These are phyloP conservation scores for Coelopa frigida DNA, from an alignment of 1,140 invertebrate species.

Conservation along the genomic window DNA sequence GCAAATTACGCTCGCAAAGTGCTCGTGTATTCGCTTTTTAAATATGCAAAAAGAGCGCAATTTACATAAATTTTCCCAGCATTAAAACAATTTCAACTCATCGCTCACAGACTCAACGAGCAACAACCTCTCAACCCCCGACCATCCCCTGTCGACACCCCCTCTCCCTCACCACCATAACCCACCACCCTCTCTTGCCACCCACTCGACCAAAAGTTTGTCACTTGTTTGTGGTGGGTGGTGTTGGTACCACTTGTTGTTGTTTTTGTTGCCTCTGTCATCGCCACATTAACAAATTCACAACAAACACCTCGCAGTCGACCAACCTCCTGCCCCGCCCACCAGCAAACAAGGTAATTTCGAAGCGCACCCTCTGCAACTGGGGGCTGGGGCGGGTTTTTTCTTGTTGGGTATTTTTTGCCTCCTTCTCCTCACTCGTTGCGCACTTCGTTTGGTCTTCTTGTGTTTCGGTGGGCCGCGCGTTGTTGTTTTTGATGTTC, in stretches of 20 bases:
- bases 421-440: constrained; percentile 2
- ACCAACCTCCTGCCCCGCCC: too few relatives aligned
- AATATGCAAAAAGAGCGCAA: constrained; percentile 46
- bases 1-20: constrained; percentile 43
- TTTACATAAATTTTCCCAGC: constrained; percentile 44
- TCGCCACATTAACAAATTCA: constrained; percentile 45
- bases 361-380: too few relatives aligned
- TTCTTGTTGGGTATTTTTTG: constrained; percentile 11
- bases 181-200: not conserved
- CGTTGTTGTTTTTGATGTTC: constrained; percentile 4
- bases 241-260: not conserved
- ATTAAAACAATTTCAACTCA: constrained; percentile 45
- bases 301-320: constrained; percentile 31
- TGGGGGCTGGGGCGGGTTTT: too few relatives aligned
- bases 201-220: not conserved
- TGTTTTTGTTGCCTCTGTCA: constrained; percentile 23
- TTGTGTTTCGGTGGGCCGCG: constrained; percentile 8
- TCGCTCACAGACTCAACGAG: too few relatives aligned
- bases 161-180: not conserved
- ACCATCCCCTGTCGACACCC: not conserved
- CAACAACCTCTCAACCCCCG: too few relatives aligned
- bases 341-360: too few relatives aligned
- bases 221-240: not conserved
- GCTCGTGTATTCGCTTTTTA: constrained; percentile 45
- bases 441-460: not conserved